Evolutionary conservation across 37 sponge, comb jelly and placozoan genomes (phyloP), one percentile per base, ranked within the genome.

Genomic region (Bolinopsis microptera): DNA sequence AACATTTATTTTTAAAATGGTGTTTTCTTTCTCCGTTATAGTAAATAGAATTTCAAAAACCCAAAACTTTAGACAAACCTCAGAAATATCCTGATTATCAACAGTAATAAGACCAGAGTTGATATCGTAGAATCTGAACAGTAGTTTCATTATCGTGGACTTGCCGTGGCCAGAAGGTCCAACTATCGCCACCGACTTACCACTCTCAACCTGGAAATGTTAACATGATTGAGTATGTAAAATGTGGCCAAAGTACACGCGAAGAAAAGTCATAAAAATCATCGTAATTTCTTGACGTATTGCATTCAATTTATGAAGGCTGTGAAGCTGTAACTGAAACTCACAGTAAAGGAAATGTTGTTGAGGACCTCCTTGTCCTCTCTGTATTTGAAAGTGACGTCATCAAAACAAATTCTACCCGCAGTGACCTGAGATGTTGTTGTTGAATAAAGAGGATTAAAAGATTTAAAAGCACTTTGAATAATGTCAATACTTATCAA

Each of bases 81-180:
- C 86, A 2, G 94, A 36, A 38, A 98, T 92, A 35, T 98, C 96
- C 92, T 99, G 98, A 0, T 96, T 98, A 68, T 99, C 99, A 38
- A 99, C 93, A 5, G 95, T 38, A 35, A 99, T 96, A 28, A 72
- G 76, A 0, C 70, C 76, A 8, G 92, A 67, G 23, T 33, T 95
- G 8, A 97, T 76, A 92, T 98, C 97, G 70, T 98, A 98, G 95
- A 98, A 98, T 38, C 99, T 32, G 76, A 99, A 99, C 35, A 99
- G 95, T 33, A 99, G 95, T 93, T 98, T 93, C 5, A 99, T 96
- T 76, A 99, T 99, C 0, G 99, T 99, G 39, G 95, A 95, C 93
- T 99, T 99, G 16, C 99, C 99, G 36, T 95, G 95, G 2, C 99
- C 99, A 93, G 97, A 97, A 24, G 99, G 98, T 0, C 99, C 99